Evolutionary conservation across 2,797 vertebrate genomes (phyloP).

Genomic region (Sebastiscus albofasciatus): DNA sequence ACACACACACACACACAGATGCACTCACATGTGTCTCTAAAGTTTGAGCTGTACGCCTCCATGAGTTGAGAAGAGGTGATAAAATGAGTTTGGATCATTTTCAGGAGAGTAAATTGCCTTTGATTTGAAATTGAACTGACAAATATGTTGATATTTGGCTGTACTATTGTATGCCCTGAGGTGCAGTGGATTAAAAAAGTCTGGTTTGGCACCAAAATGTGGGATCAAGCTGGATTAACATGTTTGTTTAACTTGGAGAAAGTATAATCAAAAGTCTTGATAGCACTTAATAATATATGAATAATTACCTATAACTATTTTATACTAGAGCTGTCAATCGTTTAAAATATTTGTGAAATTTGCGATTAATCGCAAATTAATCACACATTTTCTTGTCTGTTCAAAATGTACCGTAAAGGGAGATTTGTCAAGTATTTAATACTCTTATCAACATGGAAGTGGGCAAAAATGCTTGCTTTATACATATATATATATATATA

Average conservation of each 20-base stretch:
- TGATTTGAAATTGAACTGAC: constrained; percentile 39
- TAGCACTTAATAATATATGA: background rate
- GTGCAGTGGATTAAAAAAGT: constrained; percentile 50
- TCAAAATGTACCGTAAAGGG: too few species aligned
- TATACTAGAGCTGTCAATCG: too few species aligned
- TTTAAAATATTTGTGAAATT: too few species aligned
- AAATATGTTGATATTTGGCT: constrained; percentile 39
- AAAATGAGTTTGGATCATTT: constrained; percentile 36
- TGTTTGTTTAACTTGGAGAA: constrained; percentile 19
- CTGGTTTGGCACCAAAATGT: constrained; percentile 43
- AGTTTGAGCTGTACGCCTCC: constrained; percentile 21
- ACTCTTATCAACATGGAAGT: too few species aligned
- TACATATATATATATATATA: too few species aligned
- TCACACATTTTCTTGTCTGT: too few species aligned
- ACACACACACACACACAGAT: background rate
- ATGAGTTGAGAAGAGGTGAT: constrained; percentile 26
- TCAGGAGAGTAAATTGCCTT: constrained; percentile 18
- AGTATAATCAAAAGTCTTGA: background rate
- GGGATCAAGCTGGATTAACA: constrained; percentile 53
- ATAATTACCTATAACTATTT: background rate
- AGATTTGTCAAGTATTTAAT: too few species aligned
- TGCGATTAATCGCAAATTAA: too few species aligned
- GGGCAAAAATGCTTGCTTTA: too few species aligned
- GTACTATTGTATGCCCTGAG: constrained; percentile 22
- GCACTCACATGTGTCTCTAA: constrained; percentile 25